Evolutionary conservation across 2,888 invertebrate species (phyloP), one percentile per base, ranked within the genome.

Genomic region (Leptopilina syphax): DNA sequence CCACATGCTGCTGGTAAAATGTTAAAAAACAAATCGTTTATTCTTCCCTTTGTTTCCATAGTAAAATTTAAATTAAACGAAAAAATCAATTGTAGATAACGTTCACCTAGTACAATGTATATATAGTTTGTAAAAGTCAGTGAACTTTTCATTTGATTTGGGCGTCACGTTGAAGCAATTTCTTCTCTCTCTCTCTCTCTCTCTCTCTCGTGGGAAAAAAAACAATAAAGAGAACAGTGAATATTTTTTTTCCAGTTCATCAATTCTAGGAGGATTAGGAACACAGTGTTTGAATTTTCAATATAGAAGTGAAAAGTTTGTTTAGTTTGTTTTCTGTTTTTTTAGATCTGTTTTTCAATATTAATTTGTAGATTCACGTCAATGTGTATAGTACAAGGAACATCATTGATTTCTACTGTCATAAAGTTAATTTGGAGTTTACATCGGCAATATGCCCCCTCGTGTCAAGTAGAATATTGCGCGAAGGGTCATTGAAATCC

Each of bases 401-500:
- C 7, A 34, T 34, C 57, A 73, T 73, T 57, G 73, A 73, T 57
- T 73, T 73, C 57, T 34, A 27, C 34, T 34, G 34, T 27, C 24
- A 27, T 10, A 34, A 50, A 10, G 50, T 73, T 73, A 57, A 73
- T 73, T 73, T 73, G 57, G 34, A 73, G 73, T 57, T 73, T 73
- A 57, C 73, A 34, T 34, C 73, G 34, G 27, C 57, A 73, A 27
- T 57, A 27, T 44, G 6, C 68, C 24, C 73, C 70, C 73, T 73
- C 27, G 57, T 50, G 73, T 73, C 73, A 54, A 73, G 57, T 73
- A 73, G 73, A 73, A 57, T 57, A 27, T 54, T 54, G 9, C 57
- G 34, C 57, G 73, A 73, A 73, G 70, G 70, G 73, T 73, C 73
- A 73, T 73, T 73, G 73, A 73, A 73, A 57, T 73, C 73, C 27